Evolutionary conservation across 2,797 vertebrate species (phyloP).

Genomic region (Gymnothorax javanicus): DNA sequence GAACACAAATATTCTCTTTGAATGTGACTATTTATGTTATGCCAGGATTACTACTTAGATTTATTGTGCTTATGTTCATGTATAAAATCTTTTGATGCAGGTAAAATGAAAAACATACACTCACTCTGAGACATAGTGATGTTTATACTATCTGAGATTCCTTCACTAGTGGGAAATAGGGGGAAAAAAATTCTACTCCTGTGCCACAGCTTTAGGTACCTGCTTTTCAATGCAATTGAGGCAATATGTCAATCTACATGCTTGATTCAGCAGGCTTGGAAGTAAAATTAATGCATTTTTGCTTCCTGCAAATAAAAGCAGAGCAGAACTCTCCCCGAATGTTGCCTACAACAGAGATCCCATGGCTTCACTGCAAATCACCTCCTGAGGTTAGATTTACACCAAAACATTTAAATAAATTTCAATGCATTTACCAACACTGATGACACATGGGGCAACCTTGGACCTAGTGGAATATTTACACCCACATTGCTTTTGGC

Average conservation of each 20-base stretch:
- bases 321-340: conserved; percentile 51
- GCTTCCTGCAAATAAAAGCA: conserved; percentile 46
- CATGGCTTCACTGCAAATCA: conserved; percentile 36
- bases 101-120: not conserved
- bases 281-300: conserved; percentile 69
- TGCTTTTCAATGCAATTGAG: conserved; percentile 32
- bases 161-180: conserved; percentile 40
- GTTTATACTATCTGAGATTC: conserved; percentile 40
- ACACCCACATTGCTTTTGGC: not conserved
- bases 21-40: no score
- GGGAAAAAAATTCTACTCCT: conserved; percentile 45
- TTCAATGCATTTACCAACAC: conserved; percentile 17
- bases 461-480: conserved; percentile 1
- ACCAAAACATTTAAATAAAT: conserved; percentile 24
- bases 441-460: conserved; percentile 18
- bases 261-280: conserved; percentile 46
- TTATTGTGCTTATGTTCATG: no score
- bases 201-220: conserved; percentile 35
- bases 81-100: no score
- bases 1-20: not conserved
- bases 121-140: not conserved
- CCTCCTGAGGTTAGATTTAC: conserved; percentile 20
- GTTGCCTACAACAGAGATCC: conserved; percentile 48
- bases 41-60: no score
- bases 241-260: conserved; percentile 40